Base-by-base conservation (phyloP, 1,140 invertebrate genomes). In the Cylas formicarius region DNA sequence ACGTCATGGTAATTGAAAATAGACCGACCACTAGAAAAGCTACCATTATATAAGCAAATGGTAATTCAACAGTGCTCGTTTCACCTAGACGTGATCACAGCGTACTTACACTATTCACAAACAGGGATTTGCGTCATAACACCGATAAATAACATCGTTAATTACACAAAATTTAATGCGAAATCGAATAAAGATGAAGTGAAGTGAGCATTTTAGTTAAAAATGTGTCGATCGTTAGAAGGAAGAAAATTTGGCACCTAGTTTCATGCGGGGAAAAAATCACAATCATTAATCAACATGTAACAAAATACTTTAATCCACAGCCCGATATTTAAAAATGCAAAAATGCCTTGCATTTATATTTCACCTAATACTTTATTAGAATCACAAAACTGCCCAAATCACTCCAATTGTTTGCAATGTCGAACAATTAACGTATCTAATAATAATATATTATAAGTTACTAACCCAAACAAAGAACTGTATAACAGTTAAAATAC, bases 231-330 rank as follows among this genome's bases (percentile, higher is more conserved):
- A 17, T 5, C 19, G 26, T 44, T 36, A 49, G 37, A 36, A 39
- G 49, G 47, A 34, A 47, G 36, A 50, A 34, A 60, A 52, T 61
- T 61, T 61, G 58, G 58, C 57, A 61, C 57, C 53, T 35, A 44
- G 46, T 35, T 34, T 41, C 38, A 42, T 46, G 42, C 50, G 50
- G 44, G 56, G 48, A 44, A 44, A 37, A 50, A 38, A 36, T 42
- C 27, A 45, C 50, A 49, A 47, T 41, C 38, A 47, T 31, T 47
- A 34, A 40, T n/a, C n/a, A n/a, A n/a, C n/a, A n/a, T n/a, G 22
- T 48, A 48, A 48, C 47, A 49, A 50, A 54, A 54, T 46, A 52
- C 45, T 54, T 53, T 46, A 39, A 50, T 50, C 43, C 56, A 58
- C 56, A 58, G 56, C 56, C 56, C 50, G 44, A 58, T 53, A 38